Percentiles rank a stretch among this genome's conserved stretches.
Conservation (phyloP, 2,888 invertebrate genomes). For the Altica lythri region DNA sequence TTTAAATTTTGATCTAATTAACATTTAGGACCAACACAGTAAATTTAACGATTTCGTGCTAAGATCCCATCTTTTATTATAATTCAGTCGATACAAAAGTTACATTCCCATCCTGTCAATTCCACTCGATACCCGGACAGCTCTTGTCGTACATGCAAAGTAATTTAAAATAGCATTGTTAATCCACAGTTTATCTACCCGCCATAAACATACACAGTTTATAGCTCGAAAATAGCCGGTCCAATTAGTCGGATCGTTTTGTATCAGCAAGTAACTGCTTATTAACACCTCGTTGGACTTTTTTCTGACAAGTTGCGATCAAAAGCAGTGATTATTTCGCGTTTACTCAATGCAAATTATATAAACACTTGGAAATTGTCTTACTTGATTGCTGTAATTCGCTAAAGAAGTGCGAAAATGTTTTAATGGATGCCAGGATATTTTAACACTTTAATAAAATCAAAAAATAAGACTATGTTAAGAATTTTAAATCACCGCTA, state of each 20-base stretch:
- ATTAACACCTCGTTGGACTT: constrained; percentile 5
- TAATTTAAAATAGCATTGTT: neutral
- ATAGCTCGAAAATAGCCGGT: constrained; percentile 6
- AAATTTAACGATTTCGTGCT: too few species aligned
- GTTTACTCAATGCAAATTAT: constrained; percentile 5
- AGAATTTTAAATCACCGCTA: too few species aligned
- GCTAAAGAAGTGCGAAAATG: neutral
- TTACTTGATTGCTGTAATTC: constrained; percentile 1
- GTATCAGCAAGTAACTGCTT: neutral
- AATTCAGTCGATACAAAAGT: neutral
- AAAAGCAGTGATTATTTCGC: neutral
- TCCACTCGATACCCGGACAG: neutral
- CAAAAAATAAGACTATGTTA: too few species aligned
- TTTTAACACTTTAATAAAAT: too few species aligned
- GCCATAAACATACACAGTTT: neutral
- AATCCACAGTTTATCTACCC: neutral
- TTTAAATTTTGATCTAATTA: too few species aligned
- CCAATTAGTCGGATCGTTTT: constrained; percentile 21
- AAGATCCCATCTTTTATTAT: too few species aligned
- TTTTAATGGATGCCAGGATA: neutral
- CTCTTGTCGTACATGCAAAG: neutral
- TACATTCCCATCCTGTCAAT: neutral
- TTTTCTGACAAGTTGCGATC: neutral
- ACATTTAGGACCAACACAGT: too few species aligned
- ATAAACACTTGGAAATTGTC: neutral